Conservation (phyloP, 2,113 vertebrate species). For the Tauraco erythrolophus region DNA sequence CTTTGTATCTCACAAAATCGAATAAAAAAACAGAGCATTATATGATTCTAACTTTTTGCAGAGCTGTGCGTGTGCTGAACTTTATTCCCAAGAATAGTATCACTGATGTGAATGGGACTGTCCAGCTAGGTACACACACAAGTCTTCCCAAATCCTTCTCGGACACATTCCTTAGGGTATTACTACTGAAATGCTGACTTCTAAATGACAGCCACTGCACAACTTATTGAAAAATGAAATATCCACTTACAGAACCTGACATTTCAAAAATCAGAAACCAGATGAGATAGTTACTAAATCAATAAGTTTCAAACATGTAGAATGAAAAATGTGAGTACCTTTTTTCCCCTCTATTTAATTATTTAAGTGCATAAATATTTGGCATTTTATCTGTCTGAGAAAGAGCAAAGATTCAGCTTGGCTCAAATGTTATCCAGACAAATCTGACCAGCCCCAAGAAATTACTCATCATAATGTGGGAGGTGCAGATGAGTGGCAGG, state of each 20-base stretch:
- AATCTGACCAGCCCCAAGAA: not conserved
- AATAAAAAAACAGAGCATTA: not conserved
- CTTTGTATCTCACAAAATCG: not conserved
- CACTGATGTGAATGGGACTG: not conserved
- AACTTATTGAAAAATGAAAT: not conserved
- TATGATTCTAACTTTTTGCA: not conserved
- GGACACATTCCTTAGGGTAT: not conserved
- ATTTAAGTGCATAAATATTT: slow-evolving; percentile 22
- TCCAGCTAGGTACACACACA: not conserved
- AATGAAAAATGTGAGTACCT: not conserved
- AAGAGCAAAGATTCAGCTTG: not conserved
- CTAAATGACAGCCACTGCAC: not conserved
- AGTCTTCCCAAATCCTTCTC: not conserved
- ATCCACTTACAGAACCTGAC: not conserved
- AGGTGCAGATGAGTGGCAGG: not conserved
- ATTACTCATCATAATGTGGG: not conserved
- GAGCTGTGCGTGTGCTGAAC: not conserved
- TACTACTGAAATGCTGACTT: not conserved
- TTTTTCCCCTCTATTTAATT: not conserved
- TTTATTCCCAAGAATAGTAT: not conserved
- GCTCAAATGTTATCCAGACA: not conserved
- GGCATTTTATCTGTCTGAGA: not conserved
- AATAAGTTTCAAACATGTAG: not conserved
- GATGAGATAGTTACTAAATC: slow-evolving; percentile 27
- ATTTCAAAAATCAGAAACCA: slow-evolving; percentile 29